A percentile compares a stretch with the other conserved stretches of the same genome.
Conservation (phyloP, 2,797 vertebrate genomes). For the Rhyacichthys aspro region DNA sequence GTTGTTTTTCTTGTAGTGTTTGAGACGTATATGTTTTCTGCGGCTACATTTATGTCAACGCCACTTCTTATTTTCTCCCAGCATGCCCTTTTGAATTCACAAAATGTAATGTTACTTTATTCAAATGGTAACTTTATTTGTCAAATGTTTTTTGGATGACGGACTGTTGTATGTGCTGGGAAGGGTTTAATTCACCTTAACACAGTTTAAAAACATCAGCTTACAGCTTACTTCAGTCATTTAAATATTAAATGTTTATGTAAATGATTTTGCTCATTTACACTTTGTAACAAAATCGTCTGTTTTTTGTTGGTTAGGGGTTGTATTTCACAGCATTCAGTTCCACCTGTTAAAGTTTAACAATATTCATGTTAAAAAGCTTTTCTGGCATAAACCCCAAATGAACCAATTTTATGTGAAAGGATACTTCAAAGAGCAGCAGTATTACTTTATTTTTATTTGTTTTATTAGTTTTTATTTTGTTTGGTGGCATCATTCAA, state of each 20-base stretch:
- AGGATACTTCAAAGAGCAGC: neutral
- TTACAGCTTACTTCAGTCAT: neutral
- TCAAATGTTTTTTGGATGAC: neutral
- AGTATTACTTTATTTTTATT: constrained; percentile 7
- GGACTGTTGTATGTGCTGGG: neutral
- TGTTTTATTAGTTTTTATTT: constrained; percentile 30
- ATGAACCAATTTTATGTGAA: neutral
- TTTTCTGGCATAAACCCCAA: neutral
- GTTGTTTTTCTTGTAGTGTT: constrained; percentile 2
- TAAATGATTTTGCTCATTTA: constrained; percentile 3
- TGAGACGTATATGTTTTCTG: constrained; percentile 3
- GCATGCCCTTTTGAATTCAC: constrained; percentile 34
- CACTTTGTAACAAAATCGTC: neutral
- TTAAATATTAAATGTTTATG: constrained; percentile 3
- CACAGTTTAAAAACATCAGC: neutral
- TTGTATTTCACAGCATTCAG: neutral
- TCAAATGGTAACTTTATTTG: constrained; percentile 1
- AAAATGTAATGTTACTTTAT: constrained; percentile 12
- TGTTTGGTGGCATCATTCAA: constrained; percentile 34
- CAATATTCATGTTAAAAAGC: constrained; percentile 1
- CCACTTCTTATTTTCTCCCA: constrained; percentile 22
- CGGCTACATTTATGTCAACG: constrained; percentile 6
- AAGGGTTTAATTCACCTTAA: neutral
- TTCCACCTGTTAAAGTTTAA: neutral
- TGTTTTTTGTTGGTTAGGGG: neutral